Evolutionary conservation across 30 jellyfish, hydroid and myxozoan species (phyloP).

Genomic region (Cassiopea xamachana): DNA sequence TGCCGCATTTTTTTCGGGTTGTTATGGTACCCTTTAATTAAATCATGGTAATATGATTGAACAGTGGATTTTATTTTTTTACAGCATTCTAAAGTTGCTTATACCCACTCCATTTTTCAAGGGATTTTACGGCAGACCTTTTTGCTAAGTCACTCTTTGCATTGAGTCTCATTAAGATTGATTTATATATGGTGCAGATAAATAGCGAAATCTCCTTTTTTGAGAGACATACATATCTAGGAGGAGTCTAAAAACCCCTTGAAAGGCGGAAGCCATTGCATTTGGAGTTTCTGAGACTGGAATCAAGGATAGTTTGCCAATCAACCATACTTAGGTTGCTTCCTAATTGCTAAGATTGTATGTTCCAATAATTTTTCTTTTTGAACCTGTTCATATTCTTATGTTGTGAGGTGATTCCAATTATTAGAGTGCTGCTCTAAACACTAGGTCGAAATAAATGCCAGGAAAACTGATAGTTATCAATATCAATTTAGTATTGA

Average conservation of each 20-base stretch:
- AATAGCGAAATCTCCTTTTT: not conserved
- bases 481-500: no score
- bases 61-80: not conserved
- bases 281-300: not conserved
- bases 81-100: not conserved
- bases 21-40: not conserved
- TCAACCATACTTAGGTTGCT: not conserved
- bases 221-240: not conserved
- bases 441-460: no score
- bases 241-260: not conserved
- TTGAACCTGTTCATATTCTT: no score
- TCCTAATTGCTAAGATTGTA: not conserved
- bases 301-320: not conserved
- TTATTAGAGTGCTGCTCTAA: no score
- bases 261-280: not conserved
- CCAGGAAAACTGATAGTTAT: no score
- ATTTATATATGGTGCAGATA: not conserved
- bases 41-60: not conserved
- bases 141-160: not conserved
- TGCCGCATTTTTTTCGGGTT: not conserved
- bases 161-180: not conserved
- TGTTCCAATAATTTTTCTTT: not conserved
- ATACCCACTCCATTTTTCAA: not conserved
- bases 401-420: no score
- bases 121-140: not conserved